Conservation (phyloP, 2,888 invertebrate species). For the Hirtodrosophila duncani region DNA sequence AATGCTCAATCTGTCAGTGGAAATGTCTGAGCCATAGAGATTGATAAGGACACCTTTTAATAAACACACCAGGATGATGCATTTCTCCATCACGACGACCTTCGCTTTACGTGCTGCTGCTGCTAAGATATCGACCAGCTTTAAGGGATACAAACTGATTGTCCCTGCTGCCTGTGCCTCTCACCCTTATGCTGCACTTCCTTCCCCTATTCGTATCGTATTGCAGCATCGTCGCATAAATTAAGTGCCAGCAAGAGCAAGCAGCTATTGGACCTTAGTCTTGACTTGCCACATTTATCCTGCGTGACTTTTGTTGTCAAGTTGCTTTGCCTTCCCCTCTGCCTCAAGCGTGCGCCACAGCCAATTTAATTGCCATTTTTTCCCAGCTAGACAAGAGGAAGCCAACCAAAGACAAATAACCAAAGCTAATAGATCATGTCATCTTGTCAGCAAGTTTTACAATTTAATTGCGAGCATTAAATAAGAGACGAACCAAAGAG, state of each 20-base stretch:
- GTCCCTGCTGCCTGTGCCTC: too few species aligned
- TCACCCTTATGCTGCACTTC: too few species aligned
- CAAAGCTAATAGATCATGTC: slow-evolving; percentile 69
- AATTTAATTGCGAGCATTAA: slow-evolving; percentile 60
- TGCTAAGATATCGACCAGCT: slow-evolving; percentile 50
- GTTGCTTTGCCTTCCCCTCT: slow-evolving; percentile 26
- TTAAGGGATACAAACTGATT: too few species aligned
- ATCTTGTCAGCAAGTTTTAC: slow-evolving; percentile 66
- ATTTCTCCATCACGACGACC: too few species aligned
- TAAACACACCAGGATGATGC: too few species aligned
- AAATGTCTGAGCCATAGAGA: too few species aligned
- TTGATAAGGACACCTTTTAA: too few species aligned
- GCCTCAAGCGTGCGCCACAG: slow-evolving; percentile 32
- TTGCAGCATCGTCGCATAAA: slow-evolving; percentile 57
- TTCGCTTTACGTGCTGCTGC: slow-evolving; percentile 57
- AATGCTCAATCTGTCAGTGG: too few species aligned
- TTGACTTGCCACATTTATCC: slow-evolving; percentile 38
- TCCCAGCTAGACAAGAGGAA: slow-evolving; percentile 29
- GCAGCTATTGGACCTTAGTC: slow-evolving; percentile 41
- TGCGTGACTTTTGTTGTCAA: slow-evolving; percentile 56
- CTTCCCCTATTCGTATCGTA: background rate
- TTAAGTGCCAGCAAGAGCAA: slow-evolving; percentile 39
- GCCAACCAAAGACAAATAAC: slow-evolving; percentile 57
- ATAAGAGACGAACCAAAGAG: slow-evolving; percentile 30
- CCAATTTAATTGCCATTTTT: slow-evolving; percentile 68